Evolutionary conservation across 2,113 vertebrate genomes (phyloP), one percentile per base, ranked within the genome.

Genomic region (Antechinus stuartii): DNA sequence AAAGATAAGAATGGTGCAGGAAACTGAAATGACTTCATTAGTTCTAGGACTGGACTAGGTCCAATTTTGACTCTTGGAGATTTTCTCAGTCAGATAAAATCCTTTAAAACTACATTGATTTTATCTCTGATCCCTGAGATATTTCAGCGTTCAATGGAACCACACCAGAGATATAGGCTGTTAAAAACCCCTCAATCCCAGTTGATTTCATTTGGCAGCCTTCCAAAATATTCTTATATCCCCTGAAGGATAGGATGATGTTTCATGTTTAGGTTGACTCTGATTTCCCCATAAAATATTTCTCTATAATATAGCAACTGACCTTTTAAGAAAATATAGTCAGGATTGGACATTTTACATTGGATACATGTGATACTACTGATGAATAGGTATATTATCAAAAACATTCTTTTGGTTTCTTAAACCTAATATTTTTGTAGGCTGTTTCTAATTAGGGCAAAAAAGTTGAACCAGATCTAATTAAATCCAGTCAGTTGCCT

Each of bases 371-470:
- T 50, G 30, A 35, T 68, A 30, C 12, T 35, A 68, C 2, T 68
- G 12, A 68, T 68, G 61, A 68, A 68, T 35, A 35, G 12, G 30
- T 68, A 35, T 68, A 35, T 16, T 35, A 68, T 12, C 12, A 35
- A 68, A 68, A 23, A 12, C 30, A 35, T 68, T 68, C 61, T 35
- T 95, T 92, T 84, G 30, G 42, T 92, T 0, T 91, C 68, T 55
- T 92, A 25, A 93, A 76, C 35, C 19, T 54, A 10, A 76, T 95
- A 92, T 47, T 94, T 24, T 84, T 54, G 94, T 46, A 94, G 93
- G 68, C 1, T 57, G 11, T 91, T 0, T 56, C 8, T 68, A 35
- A 68, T 35, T 35, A 35, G 12, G 61, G 30, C 16, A 12, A 68
- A 68, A 35, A 35, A 35, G 35, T 68, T 68, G 61, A 35, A 16